Evolutionary conservation across 1,140 invertebrate genomes (phyloP).

Genomic region (Tribolium madens): DNA sequence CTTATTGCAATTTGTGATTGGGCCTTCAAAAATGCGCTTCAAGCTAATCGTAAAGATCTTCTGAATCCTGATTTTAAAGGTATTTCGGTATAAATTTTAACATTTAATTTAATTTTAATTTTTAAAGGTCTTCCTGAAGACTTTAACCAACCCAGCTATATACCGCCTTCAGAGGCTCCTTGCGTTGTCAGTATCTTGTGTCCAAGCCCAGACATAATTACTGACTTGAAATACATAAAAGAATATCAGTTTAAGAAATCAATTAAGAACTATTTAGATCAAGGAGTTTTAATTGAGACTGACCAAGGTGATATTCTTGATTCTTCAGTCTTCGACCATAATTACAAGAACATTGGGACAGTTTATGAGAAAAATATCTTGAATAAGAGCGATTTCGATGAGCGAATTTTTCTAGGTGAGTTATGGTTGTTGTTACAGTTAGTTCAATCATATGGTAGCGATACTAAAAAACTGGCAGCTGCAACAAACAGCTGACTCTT

Average conservation of each 20-base stretch:
- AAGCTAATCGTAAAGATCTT: conserved; percentile 85
- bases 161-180: conserved; percentile 74
- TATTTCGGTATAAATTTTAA: conserved; percentile 62
- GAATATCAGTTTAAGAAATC: conserved; percentile 88
- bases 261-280: conserved; percentile 84
- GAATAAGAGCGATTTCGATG: conserved; percentile 95
- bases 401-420: conserved; percentile 91
- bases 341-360: conserved; percentile 87
- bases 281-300: conserved; percentile 76
- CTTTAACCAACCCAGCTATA: conserved; percentile 77
- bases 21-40: conserved; percentile 87
- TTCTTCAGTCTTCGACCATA: conserved; percentile 79
- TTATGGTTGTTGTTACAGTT: conserved; percentile 41
- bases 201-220: conserved; percentile 79
- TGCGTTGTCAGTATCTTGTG: conserved; percentile 90
- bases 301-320: conserved; percentile 80
- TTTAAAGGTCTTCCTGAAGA: conserved; percentile 77
- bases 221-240: conserved; percentile 92
- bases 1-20: conserved; percentile 92
- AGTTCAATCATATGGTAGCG: conserved; percentile 20
- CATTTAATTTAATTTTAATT: conserved; percentile 35
- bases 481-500: conserved; percentile 33
- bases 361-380: conserved; percentile 93
- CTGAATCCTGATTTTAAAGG: conserved; percentile 87
- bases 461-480: conserved; percentile 32